Conservation (phyloP, 1,140 invertebrate species). For the Scaptomyza pallida region DNA sequence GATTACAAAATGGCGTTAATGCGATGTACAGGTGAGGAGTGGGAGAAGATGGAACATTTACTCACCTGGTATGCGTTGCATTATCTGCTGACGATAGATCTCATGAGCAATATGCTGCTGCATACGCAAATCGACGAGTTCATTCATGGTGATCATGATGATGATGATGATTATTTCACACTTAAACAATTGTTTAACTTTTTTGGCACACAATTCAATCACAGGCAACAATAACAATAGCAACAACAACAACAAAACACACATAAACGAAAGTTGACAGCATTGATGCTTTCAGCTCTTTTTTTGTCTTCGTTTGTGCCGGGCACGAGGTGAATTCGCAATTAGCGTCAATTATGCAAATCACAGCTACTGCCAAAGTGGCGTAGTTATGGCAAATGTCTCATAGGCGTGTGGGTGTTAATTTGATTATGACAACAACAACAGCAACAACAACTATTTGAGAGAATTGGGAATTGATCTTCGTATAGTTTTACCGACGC, state of each 20-base stretch:
- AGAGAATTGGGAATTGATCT: conserved; percentile 24
- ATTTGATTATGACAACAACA: conserved; percentile 70
- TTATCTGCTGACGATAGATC: conserved; percentile 83
- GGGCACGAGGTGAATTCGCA: conserved; percentile 59
- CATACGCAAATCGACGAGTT: conserved; percentile 82
- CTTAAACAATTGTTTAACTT: conserved; percentile 49
- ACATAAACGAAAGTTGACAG: conserved; percentile 35
- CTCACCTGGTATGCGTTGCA: conserved; percentile 84
- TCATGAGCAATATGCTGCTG: conserved; percentile 83
- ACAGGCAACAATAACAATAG: conserved; percentile 41
- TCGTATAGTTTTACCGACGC: conserved; percentile 48
- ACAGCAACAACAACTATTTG: conserved; percentile 22
- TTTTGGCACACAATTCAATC: conserved; percentile 64
- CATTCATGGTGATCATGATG: conserved; percentile 82
- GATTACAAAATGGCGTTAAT: conserved; percentile 30
- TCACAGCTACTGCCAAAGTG: conserved; percentile 52
- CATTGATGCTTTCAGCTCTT: conserved; percentile 48
- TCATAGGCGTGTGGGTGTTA: conserved; percentile 76
- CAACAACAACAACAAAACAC: conserved; percentile 9
- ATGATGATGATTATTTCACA: conserved; percentile 51
- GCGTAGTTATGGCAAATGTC: conserved; percentile 46
- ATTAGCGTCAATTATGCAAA: conserved; percentile 81
- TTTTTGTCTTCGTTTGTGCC: conserved; percentile 27
- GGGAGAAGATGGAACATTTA: background rate
- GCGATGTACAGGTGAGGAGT: conserved; percentile 45